phyloP scores from a whole-genome alignment of 2,797 vertebrate genomes.

The Morus bassanus region DNA sequence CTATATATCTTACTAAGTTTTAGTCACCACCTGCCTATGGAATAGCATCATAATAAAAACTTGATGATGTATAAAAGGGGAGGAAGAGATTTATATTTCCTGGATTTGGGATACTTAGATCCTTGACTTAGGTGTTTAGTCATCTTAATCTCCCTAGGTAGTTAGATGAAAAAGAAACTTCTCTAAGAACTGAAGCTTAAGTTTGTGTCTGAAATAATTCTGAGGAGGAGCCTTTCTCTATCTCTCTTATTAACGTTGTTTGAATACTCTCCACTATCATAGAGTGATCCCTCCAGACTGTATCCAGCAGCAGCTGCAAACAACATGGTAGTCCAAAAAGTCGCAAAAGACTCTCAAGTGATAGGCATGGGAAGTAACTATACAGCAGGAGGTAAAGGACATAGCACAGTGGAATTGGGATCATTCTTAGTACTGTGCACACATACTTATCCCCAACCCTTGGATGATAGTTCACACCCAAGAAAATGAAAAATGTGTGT shows the following conservation, averaged over 20 bases:
- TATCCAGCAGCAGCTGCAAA: neutral
- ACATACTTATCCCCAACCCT: neutral
- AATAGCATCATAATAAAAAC: neutral
- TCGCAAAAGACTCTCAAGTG: neutral
- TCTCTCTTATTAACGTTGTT: neutral
- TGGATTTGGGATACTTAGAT: neutral
- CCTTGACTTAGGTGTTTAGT: neutral
- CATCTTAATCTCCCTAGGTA: neutral
- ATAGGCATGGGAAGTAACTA: neutral
- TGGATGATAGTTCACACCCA: neutral
- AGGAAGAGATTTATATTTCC: neutral
- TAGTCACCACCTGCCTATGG: neutral
- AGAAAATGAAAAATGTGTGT: neutral
- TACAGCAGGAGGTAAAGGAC: neutral
- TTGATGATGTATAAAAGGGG: neutral
- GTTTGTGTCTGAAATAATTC: neutral
- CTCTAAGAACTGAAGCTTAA: neutral
- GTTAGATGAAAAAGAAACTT: neutral
- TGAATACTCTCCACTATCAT: neutral
- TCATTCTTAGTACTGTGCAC: neutral
- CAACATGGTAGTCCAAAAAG: neutral
- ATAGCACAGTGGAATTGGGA: neutral
- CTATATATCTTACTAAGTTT: neutral
- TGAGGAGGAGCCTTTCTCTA: neutral
- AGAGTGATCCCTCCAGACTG: neutral